phyloP scores from a whole-genome alignment of 64 coral and sea anemone genomes.

The Pocillopora damicornis region DNA sequence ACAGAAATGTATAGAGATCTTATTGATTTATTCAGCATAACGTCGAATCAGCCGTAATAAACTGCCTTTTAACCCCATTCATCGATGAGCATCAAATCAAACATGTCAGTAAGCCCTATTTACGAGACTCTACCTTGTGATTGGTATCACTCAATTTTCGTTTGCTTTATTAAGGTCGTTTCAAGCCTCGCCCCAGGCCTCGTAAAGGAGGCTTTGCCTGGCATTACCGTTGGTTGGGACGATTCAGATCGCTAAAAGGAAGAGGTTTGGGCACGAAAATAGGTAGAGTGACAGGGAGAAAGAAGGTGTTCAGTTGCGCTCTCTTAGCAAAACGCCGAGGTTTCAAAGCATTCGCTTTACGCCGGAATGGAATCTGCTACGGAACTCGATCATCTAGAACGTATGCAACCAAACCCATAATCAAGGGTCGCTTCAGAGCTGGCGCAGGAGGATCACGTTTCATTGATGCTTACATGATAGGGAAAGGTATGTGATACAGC shows the following conservation, averaged over 20 bases:
- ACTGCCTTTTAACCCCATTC: too few species aligned
- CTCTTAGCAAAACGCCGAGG: conserved; percentile 2
- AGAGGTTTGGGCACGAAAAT: neutral
- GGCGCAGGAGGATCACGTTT: neutral
- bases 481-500: neutral
- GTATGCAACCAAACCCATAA: conserved; percentile 1
- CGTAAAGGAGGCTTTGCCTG: conserved; percentile 14
- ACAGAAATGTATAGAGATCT: too few species aligned
- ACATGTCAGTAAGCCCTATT: too few species aligned
- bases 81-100: too few species aligned
- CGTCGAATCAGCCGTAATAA: too few species aligned
- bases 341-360: conserved; percentile 21
- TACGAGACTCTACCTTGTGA: too few species aligned
- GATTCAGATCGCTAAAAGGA: conserved; percentile 16
- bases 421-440: conserved; percentile 12
- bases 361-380: neutral
- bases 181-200: neutral
- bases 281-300: conserved; percentile 10
- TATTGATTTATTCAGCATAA: too few species aligned
- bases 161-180: neutral
- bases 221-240: conserved; percentile 37
- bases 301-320: conserved; percentile 2
- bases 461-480: conserved; percentile 28
- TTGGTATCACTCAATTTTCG: neutral
- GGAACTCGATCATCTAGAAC: conserved; percentile 11